These are phyloP conservation scores for Crioceris asparagi DNA, from an alignment of 2,888 invertebrate genomes.

Conservation along the genomic window DNA sequence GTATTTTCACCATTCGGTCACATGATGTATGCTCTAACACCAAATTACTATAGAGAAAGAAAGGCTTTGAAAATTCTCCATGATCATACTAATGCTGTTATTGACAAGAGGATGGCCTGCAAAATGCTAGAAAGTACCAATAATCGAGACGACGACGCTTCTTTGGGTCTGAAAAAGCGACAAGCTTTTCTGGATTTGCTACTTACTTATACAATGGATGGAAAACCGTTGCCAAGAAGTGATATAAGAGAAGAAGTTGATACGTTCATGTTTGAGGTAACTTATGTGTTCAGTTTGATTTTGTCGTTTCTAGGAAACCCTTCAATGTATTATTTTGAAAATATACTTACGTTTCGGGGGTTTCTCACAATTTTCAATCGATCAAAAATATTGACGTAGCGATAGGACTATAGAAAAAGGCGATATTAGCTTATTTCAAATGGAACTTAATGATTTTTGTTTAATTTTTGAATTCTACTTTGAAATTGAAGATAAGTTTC, in stretches of 20 bases:
- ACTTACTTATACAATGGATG: conserved; percentile 48
- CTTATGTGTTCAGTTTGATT: too few species aligned
- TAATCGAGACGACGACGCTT: conserved; percentile 11
- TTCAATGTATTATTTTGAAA: too few species aligned
- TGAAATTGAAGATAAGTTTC: too few species aligned
- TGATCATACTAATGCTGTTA: conserved; percentile 10
- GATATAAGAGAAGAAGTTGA: conserved; percentile 58
- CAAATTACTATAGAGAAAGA: conserved; percentile 43
- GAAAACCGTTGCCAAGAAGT: conserved; percentile 44
- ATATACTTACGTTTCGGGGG: too few species aligned
- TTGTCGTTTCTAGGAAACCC: too few species aligned
- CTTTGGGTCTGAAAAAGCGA: conserved; percentile 46
- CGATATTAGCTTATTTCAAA: too few species aligned
- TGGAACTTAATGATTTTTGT: too few species aligned
- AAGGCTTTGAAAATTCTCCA: conserved; percentile 22
- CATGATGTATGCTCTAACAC: conserved; percentile 38
- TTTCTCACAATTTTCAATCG: too few species aligned
- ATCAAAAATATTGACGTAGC: too few species aligned
- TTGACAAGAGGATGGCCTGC: conserved; percentile 12
- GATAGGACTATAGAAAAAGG: too few species aligned
- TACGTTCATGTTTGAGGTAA: conserved; percentile 60
- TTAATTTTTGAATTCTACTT: too few species aligned
- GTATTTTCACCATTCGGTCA: conserved; percentile 29
- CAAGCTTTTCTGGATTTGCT: conserved; percentile 57
- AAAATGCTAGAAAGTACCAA: conserved; percentile 24